A percentile compares a stretch with the other conserved stretches of the same genome.
Conservation (phyloP, 2,113 vertebrate genomes). For the Erinaceus europaeus region DNA sequence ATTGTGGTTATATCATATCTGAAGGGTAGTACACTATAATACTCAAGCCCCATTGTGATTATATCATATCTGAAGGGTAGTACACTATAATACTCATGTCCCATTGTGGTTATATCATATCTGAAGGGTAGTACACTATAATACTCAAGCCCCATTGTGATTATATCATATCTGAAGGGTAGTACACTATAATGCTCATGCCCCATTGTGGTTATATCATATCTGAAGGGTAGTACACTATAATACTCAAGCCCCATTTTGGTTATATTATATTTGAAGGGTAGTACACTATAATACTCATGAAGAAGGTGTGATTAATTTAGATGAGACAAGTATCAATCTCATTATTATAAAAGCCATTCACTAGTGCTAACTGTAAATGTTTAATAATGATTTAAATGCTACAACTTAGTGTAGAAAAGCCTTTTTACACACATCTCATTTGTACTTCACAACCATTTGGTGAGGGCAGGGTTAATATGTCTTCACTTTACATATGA, state of each 20-base stretch:
- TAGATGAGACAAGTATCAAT: neutral
- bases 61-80: no score
- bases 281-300: neutral
- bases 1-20: no score
- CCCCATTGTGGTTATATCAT: no score
- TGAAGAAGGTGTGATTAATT: neutral
- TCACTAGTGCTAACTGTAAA: constrained; percentile 6
- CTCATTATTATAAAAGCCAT: neutral
- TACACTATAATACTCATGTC: no score
- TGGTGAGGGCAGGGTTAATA: neutral
- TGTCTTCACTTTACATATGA: neutral
- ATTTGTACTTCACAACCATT: neutral
- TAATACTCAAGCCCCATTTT: no score
- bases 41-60: no score
- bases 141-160: no score
- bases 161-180: no score
- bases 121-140: no score
- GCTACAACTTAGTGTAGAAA: neutral
- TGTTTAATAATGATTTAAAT: constrained; percentile 32
- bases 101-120: no score
- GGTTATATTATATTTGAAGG: neutral
- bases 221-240: neutral
- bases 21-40: no score
- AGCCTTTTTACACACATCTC: neutral
- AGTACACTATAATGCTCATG: no score